These are phyloP conservation scores for Capricornis sumatraensis DNA, from an alignment of 2,113 vertebrate species.

Conservation along the genomic window DNA sequence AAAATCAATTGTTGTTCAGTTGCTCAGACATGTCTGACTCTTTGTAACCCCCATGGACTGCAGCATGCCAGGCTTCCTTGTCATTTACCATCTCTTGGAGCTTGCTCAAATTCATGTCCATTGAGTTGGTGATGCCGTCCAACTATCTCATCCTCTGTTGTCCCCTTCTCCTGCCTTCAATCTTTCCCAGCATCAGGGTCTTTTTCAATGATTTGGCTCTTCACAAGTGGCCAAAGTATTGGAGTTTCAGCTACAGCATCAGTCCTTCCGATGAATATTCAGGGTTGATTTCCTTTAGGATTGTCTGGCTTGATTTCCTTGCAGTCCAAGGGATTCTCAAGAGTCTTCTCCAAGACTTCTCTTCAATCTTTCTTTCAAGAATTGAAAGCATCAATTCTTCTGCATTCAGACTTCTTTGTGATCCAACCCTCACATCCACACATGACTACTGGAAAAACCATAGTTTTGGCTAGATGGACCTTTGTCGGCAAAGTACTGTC, in stretches of 20 bases:
- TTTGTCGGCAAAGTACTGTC: background rate
- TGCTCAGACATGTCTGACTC: background rate
- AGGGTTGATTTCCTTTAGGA: background rate
- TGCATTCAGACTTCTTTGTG: background rate
- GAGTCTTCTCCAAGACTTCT: background rate
- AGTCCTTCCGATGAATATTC: background rate
- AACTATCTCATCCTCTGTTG: background rate
- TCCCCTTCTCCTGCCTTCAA: background rate
- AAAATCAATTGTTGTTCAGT: background rate
- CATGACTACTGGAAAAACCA: background rate
- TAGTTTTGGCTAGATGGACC: accelerated
- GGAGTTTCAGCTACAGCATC: background rate
- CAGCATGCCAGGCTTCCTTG: background rate
- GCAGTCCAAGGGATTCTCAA: background rate
- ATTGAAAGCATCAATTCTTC: background rate
- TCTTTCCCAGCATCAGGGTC: background rate
- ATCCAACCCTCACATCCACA: background rate
- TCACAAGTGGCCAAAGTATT: background rate
- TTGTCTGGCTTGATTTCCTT: background rate
- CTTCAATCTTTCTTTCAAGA: no score
- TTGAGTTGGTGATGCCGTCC: background rate
- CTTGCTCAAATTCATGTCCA: background rate
- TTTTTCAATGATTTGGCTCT: background rate
- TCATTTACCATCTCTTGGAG: background rate
- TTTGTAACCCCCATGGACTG: background rate